Conservation (phyloP, 2,888 invertebrate species). For the Crematogaster levior region DNA sequence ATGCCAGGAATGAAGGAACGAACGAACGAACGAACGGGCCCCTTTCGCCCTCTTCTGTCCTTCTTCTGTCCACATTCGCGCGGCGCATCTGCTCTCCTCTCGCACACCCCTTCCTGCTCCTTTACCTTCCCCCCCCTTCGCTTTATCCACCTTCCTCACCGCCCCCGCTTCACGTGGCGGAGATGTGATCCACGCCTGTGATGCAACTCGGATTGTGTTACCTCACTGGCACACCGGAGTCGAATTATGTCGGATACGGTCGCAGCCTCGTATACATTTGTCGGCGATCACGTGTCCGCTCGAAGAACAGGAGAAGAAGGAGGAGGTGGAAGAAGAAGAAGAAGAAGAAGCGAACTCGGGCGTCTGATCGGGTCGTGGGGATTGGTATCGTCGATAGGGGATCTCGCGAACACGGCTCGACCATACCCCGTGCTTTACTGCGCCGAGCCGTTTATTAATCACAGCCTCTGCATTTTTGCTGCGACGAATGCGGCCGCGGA, state of each 20-base stretch:
- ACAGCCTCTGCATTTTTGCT: slow-evolving; percentile 66
- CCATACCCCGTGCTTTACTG: slow-evolving; percentile 51
- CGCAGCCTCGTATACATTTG: slow-evolving; percentile 67
- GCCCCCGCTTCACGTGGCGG: slow-evolving; percentile 77
- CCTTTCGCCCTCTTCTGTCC: slow-evolving; percentile 70
- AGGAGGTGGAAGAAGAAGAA: neutral
- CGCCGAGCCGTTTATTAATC: slow-evolving; percentile 69
- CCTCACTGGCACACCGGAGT: slow-evolving; percentile 68
- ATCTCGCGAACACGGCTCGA: slow-evolving; percentile 66
- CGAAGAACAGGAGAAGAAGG: slow-evolving; percentile 8
- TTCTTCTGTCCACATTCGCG: slow-evolving; percentile 55
- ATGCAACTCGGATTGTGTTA: slow-evolving; percentile 79
- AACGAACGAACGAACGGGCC: slow-evolving; percentile 65
- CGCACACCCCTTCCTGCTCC: slow-evolving; percentile 30
- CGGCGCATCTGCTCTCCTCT: slow-evolving; percentile 56
- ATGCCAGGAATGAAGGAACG: slow-evolving; percentile 72
- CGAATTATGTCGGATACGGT: slow-evolving; percentile 74
- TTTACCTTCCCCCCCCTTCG: neutral
- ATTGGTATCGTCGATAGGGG: slow-evolving; percentile 65
- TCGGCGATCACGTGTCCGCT: slow-evolving; percentile 69
- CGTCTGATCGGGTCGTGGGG: slow-evolving; percentile 65
- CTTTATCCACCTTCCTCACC: slow-evolving; percentile 49
- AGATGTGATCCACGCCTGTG: slow-evolving; percentile 83
- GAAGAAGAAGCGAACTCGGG: slow-evolving; percentile 49
- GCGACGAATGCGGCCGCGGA: slow-evolving; percentile 9